A percentile compares a stretch with the other conserved stretches of the same genome.
phyloP scores from a whole-genome alignment of 2,888 invertebrate genomes.

The Dorcus hopei region DNA sequence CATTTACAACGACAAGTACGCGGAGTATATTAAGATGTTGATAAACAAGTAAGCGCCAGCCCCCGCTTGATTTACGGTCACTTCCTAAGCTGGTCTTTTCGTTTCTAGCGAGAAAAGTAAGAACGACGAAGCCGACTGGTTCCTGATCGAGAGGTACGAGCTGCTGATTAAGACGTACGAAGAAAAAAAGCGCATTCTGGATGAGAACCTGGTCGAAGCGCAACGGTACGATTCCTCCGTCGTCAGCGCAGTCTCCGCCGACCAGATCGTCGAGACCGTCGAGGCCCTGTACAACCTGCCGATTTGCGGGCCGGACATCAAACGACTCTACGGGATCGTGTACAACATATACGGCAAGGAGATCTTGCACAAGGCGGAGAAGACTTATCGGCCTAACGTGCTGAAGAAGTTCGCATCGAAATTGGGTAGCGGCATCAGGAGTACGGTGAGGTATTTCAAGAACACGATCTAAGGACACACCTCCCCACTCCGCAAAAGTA shows the following conservation, averaged over 20 bases:
- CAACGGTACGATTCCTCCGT: slow-evolving; percentile 4
- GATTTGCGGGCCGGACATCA: slow-evolving; percentile 19
- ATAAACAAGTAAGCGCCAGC: slow-evolving; percentile 33
- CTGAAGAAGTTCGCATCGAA: too few species aligned
- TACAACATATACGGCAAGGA: slow-evolving; percentile 19
- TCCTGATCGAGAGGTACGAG: slow-evolving; percentile 13
- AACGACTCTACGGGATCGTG: slow-evolving; percentile 14
- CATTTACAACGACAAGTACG: slow-evolving; percentile 40
- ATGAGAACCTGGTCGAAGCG: slow-evolving; percentile 4
- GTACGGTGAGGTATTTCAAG: too few species aligned
- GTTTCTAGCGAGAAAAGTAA: slow-evolving; percentile 19
- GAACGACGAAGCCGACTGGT: slow-evolving; percentile 8
- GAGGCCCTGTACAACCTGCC: slow-evolving; percentile 18
- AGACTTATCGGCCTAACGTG: background rate
- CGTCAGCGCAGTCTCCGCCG: slow-evolving; percentile 8
- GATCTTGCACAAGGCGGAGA: slow-evolving; percentile 27
- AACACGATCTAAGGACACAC: too few species aligned
- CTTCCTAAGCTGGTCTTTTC: too few species aligned
- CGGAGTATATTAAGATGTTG: slow-evolving; percentile 38
- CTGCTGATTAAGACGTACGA: slow-evolving; percentile 18
- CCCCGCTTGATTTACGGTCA: background rate
- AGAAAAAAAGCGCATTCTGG: slow-evolving; percentile 19
- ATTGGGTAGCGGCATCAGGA: too few species aligned
- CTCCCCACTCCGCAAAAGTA: too few species aligned
- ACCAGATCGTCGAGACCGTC: slow-evolving; percentile 14